Evolutionary conservation across 2,113 vertebrate species (phyloP).

Genomic region (Pollimyrus isidori): DNA sequence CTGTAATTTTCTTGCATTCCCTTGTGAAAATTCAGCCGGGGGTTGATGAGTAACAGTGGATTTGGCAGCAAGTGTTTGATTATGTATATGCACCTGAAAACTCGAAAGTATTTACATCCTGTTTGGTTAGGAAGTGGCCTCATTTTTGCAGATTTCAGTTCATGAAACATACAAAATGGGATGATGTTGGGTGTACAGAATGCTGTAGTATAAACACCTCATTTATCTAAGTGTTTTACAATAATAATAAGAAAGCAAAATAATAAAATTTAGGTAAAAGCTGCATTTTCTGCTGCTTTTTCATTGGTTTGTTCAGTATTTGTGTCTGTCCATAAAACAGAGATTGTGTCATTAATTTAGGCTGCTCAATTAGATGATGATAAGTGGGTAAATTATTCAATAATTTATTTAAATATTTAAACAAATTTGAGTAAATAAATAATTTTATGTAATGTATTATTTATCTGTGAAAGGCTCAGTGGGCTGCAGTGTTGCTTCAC

Average conservation of each 20-base stretch:
- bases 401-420: constrained; percentile 1
- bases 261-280: not conserved
- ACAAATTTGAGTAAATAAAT: constrained; percentile 1
- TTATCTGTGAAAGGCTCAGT: not conserved
- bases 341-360: not conserved
- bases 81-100: not conserved
- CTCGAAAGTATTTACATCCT: not conserved
- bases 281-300: not conserved
- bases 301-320: not conserved
- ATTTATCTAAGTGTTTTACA: not conserved
- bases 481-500: not conserved
- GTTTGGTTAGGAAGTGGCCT: not conserved
- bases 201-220: not conserved
- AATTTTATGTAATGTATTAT: not conserved
- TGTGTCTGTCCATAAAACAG: not conserved
- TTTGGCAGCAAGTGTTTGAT: not conserved
- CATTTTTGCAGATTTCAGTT: not conserved
- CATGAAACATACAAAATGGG: not conserved
- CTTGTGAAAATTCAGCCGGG: not conserved
- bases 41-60: not conserved
- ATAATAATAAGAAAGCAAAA: not conserved
- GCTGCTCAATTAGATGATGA: not conserved
- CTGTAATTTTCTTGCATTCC: not conserved
- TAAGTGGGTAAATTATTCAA: not conserved
- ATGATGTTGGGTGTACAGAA: not conserved